phyloP scores from a whole-genome alignment of 23 tunicate genomes.

The Styela plicata region DNA sequence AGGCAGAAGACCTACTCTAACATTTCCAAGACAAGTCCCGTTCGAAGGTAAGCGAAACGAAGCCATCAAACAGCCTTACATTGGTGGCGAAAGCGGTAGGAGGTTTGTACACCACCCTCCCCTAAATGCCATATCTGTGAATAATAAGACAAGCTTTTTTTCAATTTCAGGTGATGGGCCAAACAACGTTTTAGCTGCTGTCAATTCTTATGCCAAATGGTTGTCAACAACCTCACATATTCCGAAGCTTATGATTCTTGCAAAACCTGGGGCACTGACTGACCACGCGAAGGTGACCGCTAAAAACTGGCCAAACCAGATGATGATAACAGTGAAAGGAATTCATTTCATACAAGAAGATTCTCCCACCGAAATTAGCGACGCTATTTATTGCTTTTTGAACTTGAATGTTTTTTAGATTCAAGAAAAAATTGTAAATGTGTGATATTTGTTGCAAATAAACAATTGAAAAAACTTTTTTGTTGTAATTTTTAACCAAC shows the following conservation, averaged over 20 bases:
- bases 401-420: not conserved
- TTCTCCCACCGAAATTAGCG: slow-evolving; percentile 74
- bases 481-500: too few species aligned
- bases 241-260: slow-evolving; percentile 71
- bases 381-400: slow-evolving; percentile 51
- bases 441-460: too few species aligned
- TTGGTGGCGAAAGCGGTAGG: too few species aligned
- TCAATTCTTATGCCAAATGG: slow-evolving; percentile 36
- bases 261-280: slow-evolving; percentile 71
- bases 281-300: slow-evolving; percentile 12
- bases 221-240: slow-evolving; percentile 35
- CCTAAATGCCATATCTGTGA: too few species aligned
- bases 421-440: too few species aligned
- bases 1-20: slow-evolving; percentile 64
- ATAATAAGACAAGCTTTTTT: too few species aligned
- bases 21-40: slow-evolving; percentile 63
- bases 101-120: too few species aligned
- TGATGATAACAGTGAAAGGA: slow-evolving; percentile 61
- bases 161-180: not conserved
- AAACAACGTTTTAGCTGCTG: not conserved
- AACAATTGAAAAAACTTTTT: too few species aligned
- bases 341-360: slow-evolving; percentile 89
- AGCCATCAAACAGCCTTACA: too few species aligned
- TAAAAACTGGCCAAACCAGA: slow-evolving; percentile 66
- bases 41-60: slow-evolving; percentile 8